Base-by-base conservation (phyloP, 2,888 invertebrate genomes). In the Eilema depressum region DNA sequence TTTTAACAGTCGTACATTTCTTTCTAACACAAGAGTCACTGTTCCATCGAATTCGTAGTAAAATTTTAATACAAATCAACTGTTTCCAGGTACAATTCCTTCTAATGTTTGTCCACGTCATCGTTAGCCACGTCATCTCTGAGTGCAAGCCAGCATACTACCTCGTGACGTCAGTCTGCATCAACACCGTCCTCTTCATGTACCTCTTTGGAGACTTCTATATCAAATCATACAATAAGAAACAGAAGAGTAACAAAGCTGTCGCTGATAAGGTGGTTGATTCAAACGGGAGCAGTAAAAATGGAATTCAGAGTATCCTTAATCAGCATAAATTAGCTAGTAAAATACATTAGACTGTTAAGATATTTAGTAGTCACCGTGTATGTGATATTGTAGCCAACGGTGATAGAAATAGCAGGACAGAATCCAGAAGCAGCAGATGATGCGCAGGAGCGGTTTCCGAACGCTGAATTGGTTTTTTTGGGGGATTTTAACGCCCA, bases 181-280 rank as follows among this genome's bases (percentile, higher is more conserved):
- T 82, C 26, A 89, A 91, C 70, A 84, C 81, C 0, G n/a, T 83
- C 0, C 62, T 91, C 3, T 89, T 91, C 59, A 68, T 89, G 57
- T 89, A 86, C 66, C 75, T 91, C 26, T 91, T 91, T 60, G 86
- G 84, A 2, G 84, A 89, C 59, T 91, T 91, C 74, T 89, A 89
- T 63, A 64, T 83, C 4, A 86, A 86, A 53, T 81, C 85, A 10
- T 88, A 87, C 28, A 78, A 63, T 0, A 84, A 85, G 64, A 82
- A 76, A 17, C 72, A 76, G n/a, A 78, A 73, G 11, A 69, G 53
- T 0, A 75, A 57, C 14, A 37, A 70, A 11, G 69, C 71, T 3
- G 71, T 70, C 5, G 69, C 71, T 20, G 63, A 65, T 3, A 77
- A 73, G 8, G 69, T 28, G 33, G 64, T 69, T 26, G 73, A 59